These are phyloP conservation scores for Chrysogorgia sp. DNA, from an alignment of 92 coral and sea anemone species.

Conservation along the genomic window DNA sequence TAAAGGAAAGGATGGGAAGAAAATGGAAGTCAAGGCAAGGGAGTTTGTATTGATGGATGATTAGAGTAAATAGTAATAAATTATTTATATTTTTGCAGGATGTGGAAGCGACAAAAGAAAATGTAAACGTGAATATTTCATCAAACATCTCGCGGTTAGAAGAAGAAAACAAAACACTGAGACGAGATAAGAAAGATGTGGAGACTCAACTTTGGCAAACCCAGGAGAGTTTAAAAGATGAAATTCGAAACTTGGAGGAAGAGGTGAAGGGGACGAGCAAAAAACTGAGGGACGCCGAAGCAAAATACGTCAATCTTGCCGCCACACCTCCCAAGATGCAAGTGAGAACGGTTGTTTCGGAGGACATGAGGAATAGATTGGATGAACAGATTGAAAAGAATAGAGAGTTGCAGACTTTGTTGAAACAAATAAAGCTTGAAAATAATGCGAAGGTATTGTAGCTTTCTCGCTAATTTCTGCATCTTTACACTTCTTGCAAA, in stretches of 20 bases:
- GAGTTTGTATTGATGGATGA: neutral
- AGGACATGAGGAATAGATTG: conserved; percentile 78
- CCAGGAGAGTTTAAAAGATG: conserved; percentile 55
- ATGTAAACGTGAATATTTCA: neutral
- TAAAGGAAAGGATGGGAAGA: no score
- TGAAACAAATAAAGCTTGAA: conserved; percentile 71
- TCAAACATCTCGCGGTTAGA: conserved; percentile 59
- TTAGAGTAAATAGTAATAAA: neutral
- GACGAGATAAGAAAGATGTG: conserved; percentile 62
- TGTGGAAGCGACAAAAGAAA: conserved; percentile 17
- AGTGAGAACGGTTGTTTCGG: conserved; percentile 85
- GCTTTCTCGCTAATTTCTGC: neutral
- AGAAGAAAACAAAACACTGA: conserved; percentile 70
- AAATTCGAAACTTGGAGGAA: conserved; percentile 62
- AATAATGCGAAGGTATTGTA: conserved; percentile 64
- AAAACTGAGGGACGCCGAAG: conserved; percentile 80
- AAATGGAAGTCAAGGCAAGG: no score
- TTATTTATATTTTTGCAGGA: neutral
- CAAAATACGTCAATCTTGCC: conserved; percentile 84
- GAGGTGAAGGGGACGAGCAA: conserved; percentile 74
- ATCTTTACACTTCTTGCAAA: no score
- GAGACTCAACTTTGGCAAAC: conserved; percentile 68
- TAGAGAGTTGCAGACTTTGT: conserved; percentile 66
- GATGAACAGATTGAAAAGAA: conserved; percentile 75
- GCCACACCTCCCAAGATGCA: conserved; percentile 96